Conservation (phyloP, 2,797 vertebrate species). For the Ctenopoma kingsleyae region DNA sequence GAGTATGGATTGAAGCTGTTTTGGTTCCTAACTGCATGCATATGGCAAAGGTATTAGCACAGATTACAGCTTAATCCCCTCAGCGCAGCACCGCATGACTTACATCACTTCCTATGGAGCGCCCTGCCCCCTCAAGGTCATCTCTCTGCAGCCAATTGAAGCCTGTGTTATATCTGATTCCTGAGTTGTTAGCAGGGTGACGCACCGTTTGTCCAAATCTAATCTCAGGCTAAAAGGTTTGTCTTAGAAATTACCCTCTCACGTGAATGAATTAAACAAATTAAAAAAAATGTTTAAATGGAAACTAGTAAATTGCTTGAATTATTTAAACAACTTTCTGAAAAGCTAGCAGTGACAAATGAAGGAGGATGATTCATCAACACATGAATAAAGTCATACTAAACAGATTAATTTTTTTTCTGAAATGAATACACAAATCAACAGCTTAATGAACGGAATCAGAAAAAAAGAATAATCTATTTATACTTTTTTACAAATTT, state of each 20-base stretch:
- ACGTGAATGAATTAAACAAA: too few species aligned
- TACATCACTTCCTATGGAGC: conserved; percentile 71
- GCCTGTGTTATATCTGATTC: conserved; percentile 8
- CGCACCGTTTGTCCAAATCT: background rate
- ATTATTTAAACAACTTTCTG: too few species aligned
- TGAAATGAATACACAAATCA: too few species aligned
- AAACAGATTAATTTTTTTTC: too few species aligned
- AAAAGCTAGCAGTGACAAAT: too few species aligned
- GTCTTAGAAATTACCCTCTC: background rate
- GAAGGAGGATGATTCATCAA: too few species aligned
- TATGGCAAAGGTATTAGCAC: conserved; percentile 65
- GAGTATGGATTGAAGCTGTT: conserved; percentile 41
- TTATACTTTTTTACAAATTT: too few species aligned
- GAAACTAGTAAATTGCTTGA: too few species aligned
- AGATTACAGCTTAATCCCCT: conserved; percentile 78
- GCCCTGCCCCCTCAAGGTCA: conserved; percentile 64
- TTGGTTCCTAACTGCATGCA: conserved; percentile 63
- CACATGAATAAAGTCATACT: too few species aligned
- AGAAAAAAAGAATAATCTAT: too few species aligned
- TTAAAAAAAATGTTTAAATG: too few species aligned
- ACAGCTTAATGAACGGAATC: too few species aligned
- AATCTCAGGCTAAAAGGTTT: conserved; percentile 11
- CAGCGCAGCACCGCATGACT: conserved; percentile 42
- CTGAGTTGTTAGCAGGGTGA: background rate
- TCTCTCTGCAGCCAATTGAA: conserved; percentile 19